Base-by-base conservation (phyloP, 2,113 vertebrate species). In the Anarrhichthys ocellatus region DNA sequence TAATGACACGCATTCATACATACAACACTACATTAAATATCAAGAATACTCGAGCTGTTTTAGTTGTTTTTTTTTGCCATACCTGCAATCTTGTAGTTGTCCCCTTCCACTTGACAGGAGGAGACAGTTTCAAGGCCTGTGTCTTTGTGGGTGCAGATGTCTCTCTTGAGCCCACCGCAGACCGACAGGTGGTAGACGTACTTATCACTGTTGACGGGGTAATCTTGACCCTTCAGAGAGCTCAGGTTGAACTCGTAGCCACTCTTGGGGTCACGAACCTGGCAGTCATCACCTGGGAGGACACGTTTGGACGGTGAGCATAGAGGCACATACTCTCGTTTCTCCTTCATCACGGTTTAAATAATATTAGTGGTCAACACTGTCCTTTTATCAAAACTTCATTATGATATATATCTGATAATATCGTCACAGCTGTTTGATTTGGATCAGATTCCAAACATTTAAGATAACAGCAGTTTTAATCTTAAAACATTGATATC, bases 101-200 rank as follows among this genome's bases (percentile, higher is more conserved):
- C 0, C 6, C 0, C 65, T 0, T 84, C 94, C 24, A 96, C 93
- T 93, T 99, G 98, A 80, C 98, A 99, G 0, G 98, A 96, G 0
- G 97, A 95, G 64, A 98, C 95, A 0, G 0, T 0, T 1, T 81
- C 83, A 0, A 0, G 1, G 42, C 72, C 52, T 0, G 38, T 58
- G 17, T 0, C 9, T 40, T 4, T 75, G 48, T 91, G 74, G 3
- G 78, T 27, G 86, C 98, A 99, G 29, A 92, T 18, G 0, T 52
- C 34, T 0, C 11, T 59, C 27, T 91, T 72, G n/a, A 99, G 89
- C 67, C 85, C 82, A 17, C 92, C 95, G 15, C 98, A 99, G 29
- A 99, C 92, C 0, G 96, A 95, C 85, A 99, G 94, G 89, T 97
- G 92, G 90, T 99, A 99, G 48, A 80, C 94, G 56, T 99, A 99